These are phyloP conservation scores for Australoheros facetus DNA, from an alignment of 2,797 vertebrate species.

Conservation along the genomic window DNA sequence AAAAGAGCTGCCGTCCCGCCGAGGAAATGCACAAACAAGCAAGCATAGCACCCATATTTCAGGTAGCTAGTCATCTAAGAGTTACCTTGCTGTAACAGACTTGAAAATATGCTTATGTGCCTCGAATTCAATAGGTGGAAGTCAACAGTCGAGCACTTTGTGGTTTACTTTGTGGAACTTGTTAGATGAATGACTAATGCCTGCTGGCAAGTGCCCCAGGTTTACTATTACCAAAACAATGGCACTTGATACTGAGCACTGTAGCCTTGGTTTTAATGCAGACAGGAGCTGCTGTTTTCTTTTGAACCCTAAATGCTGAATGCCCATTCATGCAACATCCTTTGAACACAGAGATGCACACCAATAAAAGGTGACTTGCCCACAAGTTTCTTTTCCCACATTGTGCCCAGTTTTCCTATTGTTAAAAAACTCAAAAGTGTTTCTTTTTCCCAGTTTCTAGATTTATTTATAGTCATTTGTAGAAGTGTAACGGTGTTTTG, in stretches of 20 bases:
- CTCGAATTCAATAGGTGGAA: conserved; percentile 76
- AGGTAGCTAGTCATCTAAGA: conserved; percentile 55
- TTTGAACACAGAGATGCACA: conserved; percentile 57
- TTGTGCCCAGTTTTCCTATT: conserved; percentile 60
- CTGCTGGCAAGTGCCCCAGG: conserved; percentile 77
- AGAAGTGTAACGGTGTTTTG: conserved; percentile 18
- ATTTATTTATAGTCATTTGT: conserved; percentile 11
- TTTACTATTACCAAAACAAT: conserved; percentile 82
- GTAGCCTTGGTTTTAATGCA: conserved; percentile 74
- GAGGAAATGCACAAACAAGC: conserved; percentile 48
- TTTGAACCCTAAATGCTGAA: conserved; percentile 72
- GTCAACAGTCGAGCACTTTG: conserved; percentile 73
- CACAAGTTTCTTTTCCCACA: conserved; percentile 55
- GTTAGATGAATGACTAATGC: conserved; percentile 79
- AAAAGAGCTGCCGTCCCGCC: conserved; percentile 46
- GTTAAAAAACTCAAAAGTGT: conserved; percentile 39
- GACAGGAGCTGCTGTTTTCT: conserved; percentile 72
- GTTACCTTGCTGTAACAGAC: conserved; percentile 47
- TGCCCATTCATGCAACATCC: conserved; percentile 67
- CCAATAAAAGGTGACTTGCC: conserved; percentile 63
- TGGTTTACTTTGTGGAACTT: conserved; percentile 78
- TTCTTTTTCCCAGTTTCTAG: conserved; percentile 12
- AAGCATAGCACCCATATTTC: conserved; percentile 57
- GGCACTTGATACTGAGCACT: conserved; percentile 73
- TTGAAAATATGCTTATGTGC: conserved; percentile 65